phyloP scores from a whole-genome alignment of 1,140 invertebrate species.

The Episyrphus balteatus region DNA sequence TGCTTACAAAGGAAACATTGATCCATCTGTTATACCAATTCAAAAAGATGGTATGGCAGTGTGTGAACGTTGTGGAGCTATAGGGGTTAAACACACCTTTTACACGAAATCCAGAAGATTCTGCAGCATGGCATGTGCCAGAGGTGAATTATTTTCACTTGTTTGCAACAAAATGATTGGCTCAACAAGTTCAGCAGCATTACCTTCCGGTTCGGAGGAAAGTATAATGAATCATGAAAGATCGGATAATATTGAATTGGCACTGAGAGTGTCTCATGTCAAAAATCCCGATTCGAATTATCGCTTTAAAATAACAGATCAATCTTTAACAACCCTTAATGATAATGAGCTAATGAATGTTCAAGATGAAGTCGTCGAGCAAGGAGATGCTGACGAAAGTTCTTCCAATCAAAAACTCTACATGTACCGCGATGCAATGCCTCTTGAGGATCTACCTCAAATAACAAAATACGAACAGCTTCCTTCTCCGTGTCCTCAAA shows the following conservation, averaged over 20 bases:
- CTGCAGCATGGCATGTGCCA: constrained; percentile 64
- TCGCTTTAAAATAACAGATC: constrained; percentile 33
- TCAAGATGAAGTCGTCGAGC: neutral
- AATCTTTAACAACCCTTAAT: constrained; percentile 19
- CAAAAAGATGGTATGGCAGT: constrained; percentile 75
- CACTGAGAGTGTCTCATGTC: constrained; percentile 27
- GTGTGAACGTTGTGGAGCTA: constrained; percentile 79
- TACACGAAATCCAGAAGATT: constrained; percentile 74
- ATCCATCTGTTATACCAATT: constrained; percentile 66
- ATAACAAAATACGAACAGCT: constrained; percentile 34
- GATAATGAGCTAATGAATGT: too few species aligned
- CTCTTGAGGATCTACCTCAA: constrained; percentile 40
- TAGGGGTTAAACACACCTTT: constrained; percentile 81
- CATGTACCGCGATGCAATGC: constrained; percentile 36
- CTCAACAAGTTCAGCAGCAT: constrained; percentile 18
- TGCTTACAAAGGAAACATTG: constrained; percentile 66
- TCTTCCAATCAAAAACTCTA: constrained; percentile 20
- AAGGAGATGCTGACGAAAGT: neutral
- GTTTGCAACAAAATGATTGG: constrained; percentile 28
- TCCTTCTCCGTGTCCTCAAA: constrained; percentile 28
- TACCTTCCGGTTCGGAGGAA: constrained; percentile 6
- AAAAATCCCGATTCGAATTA: constrained; percentile 36
- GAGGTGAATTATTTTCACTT: constrained; percentile 40
- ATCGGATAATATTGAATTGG: constrained; percentile 28
- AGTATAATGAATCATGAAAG: constrained; percentile 8